Evolutionary conservation across 2,888 invertebrate genomes (phyloP), one percentile per base, ranked within the genome.

Genomic region (Xylota sylvarum): DNA sequence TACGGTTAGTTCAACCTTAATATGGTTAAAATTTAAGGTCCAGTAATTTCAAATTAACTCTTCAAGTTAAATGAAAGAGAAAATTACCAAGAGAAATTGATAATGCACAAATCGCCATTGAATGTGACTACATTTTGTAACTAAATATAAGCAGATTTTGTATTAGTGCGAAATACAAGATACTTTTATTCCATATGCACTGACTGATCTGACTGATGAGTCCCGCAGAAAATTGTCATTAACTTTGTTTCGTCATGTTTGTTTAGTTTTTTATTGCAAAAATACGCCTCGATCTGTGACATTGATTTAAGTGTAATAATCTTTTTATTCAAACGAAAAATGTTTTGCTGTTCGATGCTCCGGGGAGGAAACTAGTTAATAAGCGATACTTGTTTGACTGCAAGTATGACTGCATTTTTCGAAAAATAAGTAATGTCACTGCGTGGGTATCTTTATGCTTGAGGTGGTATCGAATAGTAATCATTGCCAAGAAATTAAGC

Each of bases 11-110:
- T 52, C 32, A 67, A 78, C 23, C 10, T 62, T 27, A 64, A 55
- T 43, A 46, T 60, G 37, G 32, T 52, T 62, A 37, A 73, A 46
- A 62, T 78, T 69, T 79, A 69, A 73, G 83, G 83, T 83, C 83
- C 62, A 73, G 50, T 78, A 55, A 60, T 35, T 76, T 43, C 64
- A 70, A 64, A 84, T 74, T 74, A 64, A 19, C 19, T 72, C 27
- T 17, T 5, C n/a, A 7, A 46, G n/a, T 30, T 37, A 32, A 60
- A 55, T 60, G 12, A 14, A 55, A 60, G 67, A 74, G 58, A 80
- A 78, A 35, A 56, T 64, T 55, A 52, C 23, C 35, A 27, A 19
- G 40, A 52, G 64, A 77, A 67, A 77, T 14, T 58, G 10, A 77
- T 77, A 60, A 19, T 65, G 23, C 17, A 73, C 23, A 73, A 60